Base-by-base conservation (phyloP, 2,888 invertebrate species). In the Brassicogethes aeneus region DNA sequence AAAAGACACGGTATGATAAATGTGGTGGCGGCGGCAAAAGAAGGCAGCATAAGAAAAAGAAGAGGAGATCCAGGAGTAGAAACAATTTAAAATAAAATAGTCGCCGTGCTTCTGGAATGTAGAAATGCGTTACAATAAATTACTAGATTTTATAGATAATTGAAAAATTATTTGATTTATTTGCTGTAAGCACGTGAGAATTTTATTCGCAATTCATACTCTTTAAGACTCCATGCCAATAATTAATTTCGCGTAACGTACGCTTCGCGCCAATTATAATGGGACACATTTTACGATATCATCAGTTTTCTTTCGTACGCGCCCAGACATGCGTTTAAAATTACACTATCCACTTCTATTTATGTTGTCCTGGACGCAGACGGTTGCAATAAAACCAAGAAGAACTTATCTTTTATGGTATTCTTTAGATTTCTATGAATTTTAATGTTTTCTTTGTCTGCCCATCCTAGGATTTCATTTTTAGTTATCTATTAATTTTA, bases 101-200 rank as follows among this genome's bases (percentile, higher is more conserved):
- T 44, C 47, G 41, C 45, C 16, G 35, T 16, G 43, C 3, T 13
- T 8, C 37, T 34, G 49, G 52, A 52, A 54, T 54, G 52, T 46
- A 51, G 51, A 52, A 54, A 51, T 51, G 49, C 51, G 48, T 51
- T 47, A 50, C 48, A 45, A 52, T 52, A 54, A 52, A 54, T 54
- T 51, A 49, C 51, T 54, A 52, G 50, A 52, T 54, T 52, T 54
- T 48, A 51, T 51, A 52, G 51, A 49, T 55, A 52, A 51, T 52
- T 47, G 52, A 53, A 55, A 55, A 55, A 55, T 55, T 39, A 42
- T 48, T 48, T 55, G 53, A 55, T 53, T 53, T 53, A 55, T 53
- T 45, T 43, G 40, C 35, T 36, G 45, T 40, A 48, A 47, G 48
- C 55, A 55, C 55, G 55, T 55, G 55, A 55, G 53, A 52, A 55